phyloP scores from a whole-genome alignment of 2,888 invertebrate genomes.

The Scaptomyza reducta region DNA sequence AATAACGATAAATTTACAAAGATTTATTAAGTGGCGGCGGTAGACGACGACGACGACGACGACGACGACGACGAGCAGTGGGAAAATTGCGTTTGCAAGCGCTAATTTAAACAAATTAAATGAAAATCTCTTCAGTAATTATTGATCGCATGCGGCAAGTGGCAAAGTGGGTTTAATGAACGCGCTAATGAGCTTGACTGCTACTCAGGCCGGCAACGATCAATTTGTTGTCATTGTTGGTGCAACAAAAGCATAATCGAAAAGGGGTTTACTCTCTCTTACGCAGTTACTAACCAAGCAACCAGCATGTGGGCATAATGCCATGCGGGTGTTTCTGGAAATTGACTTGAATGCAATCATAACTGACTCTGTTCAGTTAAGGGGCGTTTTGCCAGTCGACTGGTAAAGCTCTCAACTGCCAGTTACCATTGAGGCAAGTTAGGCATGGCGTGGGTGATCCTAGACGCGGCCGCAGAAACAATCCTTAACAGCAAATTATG shows the following conservation, averaged over 20 bases:
- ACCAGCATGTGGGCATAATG: constrained; percentile 50
- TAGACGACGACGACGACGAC: neutral
- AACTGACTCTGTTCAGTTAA: constrained; percentile 45
- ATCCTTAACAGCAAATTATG: constrained; percentile 71
- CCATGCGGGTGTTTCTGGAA: constrained; percentile 65
- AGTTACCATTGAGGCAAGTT: constrained; percentile 40
- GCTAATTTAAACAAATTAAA: constrained; percentile 79
- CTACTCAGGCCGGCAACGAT: constrained; percentile 40
- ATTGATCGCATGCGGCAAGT: constrained; percentile 63
- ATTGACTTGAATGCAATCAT: constrained; percentile 62
- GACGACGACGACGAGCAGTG: constrained; percentile 30
- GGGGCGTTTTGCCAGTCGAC: constrained; percentile 54
- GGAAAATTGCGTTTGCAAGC: constrained; percentile 56
- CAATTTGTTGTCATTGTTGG: constrained; percentile 77
- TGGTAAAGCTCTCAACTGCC: constrained; percentile 27
- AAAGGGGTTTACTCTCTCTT: constrained; percentile 19
- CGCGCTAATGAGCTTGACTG: constrained; percentile 64
- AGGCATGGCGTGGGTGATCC: constrained; percentile 64
- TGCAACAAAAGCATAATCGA: constrained; percentile 55
- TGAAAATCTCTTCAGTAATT: constrained; percentile 67
- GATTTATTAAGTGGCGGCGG: constrained; percentile 70
- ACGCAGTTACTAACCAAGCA: constrained; percentile 23
- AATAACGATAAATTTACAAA: constrained; percentile 81
- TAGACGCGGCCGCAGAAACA: constrained; percentile 46
- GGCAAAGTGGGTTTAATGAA: constrained; percentile 64